Conservation (phyloP, 2,797 vertebrate genomes). For the Neoniphon sammara region DNA sequence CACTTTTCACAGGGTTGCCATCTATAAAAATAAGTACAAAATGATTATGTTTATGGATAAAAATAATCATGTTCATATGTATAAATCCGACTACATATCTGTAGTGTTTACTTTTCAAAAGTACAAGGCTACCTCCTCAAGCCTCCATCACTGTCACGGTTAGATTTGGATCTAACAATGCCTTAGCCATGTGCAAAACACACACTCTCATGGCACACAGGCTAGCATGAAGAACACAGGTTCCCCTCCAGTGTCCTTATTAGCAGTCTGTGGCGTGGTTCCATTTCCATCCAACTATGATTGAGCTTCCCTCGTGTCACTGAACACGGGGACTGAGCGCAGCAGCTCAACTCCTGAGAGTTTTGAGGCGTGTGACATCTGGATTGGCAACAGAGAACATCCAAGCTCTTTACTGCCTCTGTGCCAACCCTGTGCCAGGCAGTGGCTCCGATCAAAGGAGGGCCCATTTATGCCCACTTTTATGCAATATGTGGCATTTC, state of each 20-base stretch:
- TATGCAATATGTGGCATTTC: slow-evolving; percentile 84
- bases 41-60: slow-evolving; percentile 84
- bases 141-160: slow-evolving; percentile 52
- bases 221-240: slow-evolving; percentile 48
- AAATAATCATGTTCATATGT: slow-evolving; percentile 82
- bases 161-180: slow-evolving; percentile 67
- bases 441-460: slow-evolving; percentile 79
- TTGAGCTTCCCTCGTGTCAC: slow-evolving; percentile 69
- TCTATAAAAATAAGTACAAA: slow-evolving; percentile 87
- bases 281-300: slow-evolving; percentile 72
- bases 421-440: slow-evolving; percentile 83
- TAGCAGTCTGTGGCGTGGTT: slow-evolving; percentile 52
- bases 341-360: slow-evolving; percentile 65
- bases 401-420: slow-evolving; percentile 84
- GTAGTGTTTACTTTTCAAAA: slow-evolving; percentile 60
- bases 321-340: slow-evolving; percentile 28
- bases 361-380: slow-evolving; percentile 70
- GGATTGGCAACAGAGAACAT: slow-evolving; percentile 84
- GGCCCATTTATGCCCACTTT: slow-evolving; percentile 83
- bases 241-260: slow-evolving; percentile 43
- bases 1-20: slow-evolving; percentile 53
- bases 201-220: slow-evolving; percentile 35
- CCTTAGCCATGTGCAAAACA: slow-evolving; percentile 45
- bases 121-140: slow-evolving; percentile 59
- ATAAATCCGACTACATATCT: slow-evolving; percentile 75